Conservation (phyloP, 2,113 vertebrate genomes). For the Cariama cristata region DNA sequence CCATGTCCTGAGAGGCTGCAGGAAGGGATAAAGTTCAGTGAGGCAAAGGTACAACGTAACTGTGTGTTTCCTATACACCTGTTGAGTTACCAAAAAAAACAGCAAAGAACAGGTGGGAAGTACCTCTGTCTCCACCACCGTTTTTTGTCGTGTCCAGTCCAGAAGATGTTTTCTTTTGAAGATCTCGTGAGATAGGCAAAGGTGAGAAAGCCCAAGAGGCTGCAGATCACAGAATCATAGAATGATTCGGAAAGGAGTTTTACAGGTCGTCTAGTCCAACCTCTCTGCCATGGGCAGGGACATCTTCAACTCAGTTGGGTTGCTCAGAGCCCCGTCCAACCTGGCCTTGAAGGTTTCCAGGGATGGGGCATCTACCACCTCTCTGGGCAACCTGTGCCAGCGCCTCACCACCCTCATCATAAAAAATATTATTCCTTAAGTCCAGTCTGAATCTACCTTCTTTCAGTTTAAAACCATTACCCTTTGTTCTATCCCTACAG, state of each 20-base stretch:
- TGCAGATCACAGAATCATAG: neutral
- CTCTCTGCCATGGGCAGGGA: rapidly evolving
- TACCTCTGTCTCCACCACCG: neutral
- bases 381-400: too few relatives aligned
- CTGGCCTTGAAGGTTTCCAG: too few relatives aligned
- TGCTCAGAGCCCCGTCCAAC: neutral
- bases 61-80: rapidly evolving
- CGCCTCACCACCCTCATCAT: rapidly evolving
- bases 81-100: neutral
- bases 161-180: neutral
- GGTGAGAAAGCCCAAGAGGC: neutral
- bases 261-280: neutral
- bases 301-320: too few relatives aligned
- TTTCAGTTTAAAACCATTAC: neutral
- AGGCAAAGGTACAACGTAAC: neutral
- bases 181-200: neutral
- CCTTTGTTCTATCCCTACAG: neutral
- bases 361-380: too few relatives aligned
- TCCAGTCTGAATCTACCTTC: neutral
- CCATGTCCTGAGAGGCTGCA: neutral
- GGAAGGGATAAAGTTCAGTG: neutral
- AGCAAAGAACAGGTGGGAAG: neutral
- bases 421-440: neutral
- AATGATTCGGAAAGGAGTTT: neutral
- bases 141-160: neutral